Conservation (phyloP, 2,888 invertebrate genomes). For the Saturnia pavonia region DNA sequence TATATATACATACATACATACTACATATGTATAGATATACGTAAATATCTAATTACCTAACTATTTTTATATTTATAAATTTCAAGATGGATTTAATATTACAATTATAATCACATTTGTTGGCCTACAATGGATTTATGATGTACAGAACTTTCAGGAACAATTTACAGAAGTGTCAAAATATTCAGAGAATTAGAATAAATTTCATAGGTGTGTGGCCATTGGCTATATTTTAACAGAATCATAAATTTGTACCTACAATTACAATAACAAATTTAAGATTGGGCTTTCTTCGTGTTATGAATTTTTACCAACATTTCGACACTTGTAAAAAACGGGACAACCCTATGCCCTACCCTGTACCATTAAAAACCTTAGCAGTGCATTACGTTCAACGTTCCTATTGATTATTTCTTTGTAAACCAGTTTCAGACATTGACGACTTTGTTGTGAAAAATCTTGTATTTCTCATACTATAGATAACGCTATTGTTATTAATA, state of each 20-base stretch:
- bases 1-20: too few species aligned
- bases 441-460: conserved; percentile 8
- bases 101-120: too few species aligned
- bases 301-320: neutral
- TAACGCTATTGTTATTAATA: neutral
- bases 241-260: too few species aligned
- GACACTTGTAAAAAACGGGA: neutral
- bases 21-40: too few species aligned
- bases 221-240: too few species aligned
- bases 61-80: too few species aligned
- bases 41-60: too few species aligned
- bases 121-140: too few species aligned
- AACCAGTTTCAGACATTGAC: neutral
- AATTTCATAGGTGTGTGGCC: too few species aligned
- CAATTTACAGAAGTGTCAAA: neutral
- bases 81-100: too few species aligned
- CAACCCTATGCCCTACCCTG: neutral
- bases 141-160: too few species aligned
- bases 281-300: neutral
- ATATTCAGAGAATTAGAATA: neutral
- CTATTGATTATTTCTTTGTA: conserved; percentile 11
- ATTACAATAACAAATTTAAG: neutral
- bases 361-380: neutral
- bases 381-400: conserved; percentile 10
- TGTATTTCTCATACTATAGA: neutral